Percentiles rank a stretch among this genome's conserved stretches.
Evolutionary conservation across 1,140 invertebrate genomes (phyloP).

Genomic region (Riptortus pedestris): DNA sequence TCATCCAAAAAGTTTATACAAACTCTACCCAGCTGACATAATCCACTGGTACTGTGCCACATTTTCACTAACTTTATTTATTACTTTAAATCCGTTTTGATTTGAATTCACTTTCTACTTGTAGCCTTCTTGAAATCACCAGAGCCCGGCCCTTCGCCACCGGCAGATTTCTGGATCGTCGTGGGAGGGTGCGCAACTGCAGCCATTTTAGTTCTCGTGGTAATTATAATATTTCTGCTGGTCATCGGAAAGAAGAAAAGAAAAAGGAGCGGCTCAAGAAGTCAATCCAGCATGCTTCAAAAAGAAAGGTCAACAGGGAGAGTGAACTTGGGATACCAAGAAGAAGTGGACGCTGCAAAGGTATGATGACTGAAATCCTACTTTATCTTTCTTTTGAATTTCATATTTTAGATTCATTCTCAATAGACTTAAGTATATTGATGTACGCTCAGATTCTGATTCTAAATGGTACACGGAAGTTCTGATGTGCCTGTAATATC

Average conservation of each 20-base stretch:
- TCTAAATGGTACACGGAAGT: no score
- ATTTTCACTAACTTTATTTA: no score
- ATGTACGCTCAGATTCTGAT: no score
- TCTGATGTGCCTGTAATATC: no score
- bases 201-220: constrained; percentile 48
- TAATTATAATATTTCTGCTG: constrained; percentile 50
- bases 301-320: constrained; percentile 5
- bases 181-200: constrained; percentile 49
- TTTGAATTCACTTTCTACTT: no score
- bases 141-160: constrained; percentile 31
- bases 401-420: no score
- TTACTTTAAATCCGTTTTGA: no score
- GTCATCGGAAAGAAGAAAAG: constrained; percentile 12
- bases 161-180: constrained; percentile 36
- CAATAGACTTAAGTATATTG: no score
- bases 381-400: no score
- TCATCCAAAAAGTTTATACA: no score
- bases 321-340: constrained; percentile 29
- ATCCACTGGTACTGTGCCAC: no score
- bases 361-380: constrained; percentile 18
- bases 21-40: no score
- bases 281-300: constrained; percentile 15
- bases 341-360: constrained; percentile 26
- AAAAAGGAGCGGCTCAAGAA: background rate
- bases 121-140: constrained; percentile 35